phyloP scores from a whole-genome alignment of 2,888 invertebrate species.

The Pristionchus entomophagus region DNA sequence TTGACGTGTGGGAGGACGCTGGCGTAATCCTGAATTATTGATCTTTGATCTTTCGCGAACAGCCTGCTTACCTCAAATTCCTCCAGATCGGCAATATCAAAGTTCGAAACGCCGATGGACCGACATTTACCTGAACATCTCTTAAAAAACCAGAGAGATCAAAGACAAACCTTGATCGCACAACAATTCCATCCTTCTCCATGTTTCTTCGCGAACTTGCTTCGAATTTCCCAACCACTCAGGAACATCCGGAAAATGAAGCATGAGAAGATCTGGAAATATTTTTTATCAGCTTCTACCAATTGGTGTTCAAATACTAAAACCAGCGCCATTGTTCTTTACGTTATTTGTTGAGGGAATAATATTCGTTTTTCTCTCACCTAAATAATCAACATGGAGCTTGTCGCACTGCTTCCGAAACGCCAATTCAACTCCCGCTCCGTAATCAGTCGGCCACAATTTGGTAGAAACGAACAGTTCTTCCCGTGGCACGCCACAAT shows the following conservation, averaged over 20 bases:
- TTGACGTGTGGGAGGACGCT: constrained; percentile 76
- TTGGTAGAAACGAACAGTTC: constrained; percentile 76
- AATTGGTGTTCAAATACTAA: no score
- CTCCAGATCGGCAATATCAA: constrained; percentile 73
- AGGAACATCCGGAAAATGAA: constrained; percentile 77
- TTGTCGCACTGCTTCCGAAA: constrained; percentile 73
- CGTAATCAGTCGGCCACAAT: constrained; percentile 77
- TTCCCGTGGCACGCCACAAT: constrained; percentile 71
- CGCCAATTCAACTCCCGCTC: constrained; percentile 70
- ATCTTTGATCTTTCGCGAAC: not conserved
- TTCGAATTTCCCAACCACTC: constrained; percentile 65
- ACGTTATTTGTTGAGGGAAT: no score
- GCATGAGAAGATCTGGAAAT: constrained; percentile 75
- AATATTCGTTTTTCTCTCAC: constrained; percentile 46
- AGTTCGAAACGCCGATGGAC: constrained; percentile 77
- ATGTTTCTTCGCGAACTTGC: constrained; percentile 75
- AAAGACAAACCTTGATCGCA: constrained; percentile 64
- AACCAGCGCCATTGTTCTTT: no score
- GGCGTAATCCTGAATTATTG: constrained; percentile 62
- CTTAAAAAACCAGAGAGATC: not conserved
- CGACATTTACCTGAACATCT: constrained; percentile 67
- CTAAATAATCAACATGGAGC: constrained; percentile 76
- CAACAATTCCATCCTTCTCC: constrained; percentile 76
- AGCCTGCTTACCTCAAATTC: constrained; percentile 64
- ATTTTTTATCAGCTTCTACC: no score